Percentiles rank a stretch among this genome's conserved stretches.
These are phyloP conservation scores for Varanus komodoensis DNA, from an alignment of 2,113 vertebrate genomes.

Conservation along the genomic window DNA sequence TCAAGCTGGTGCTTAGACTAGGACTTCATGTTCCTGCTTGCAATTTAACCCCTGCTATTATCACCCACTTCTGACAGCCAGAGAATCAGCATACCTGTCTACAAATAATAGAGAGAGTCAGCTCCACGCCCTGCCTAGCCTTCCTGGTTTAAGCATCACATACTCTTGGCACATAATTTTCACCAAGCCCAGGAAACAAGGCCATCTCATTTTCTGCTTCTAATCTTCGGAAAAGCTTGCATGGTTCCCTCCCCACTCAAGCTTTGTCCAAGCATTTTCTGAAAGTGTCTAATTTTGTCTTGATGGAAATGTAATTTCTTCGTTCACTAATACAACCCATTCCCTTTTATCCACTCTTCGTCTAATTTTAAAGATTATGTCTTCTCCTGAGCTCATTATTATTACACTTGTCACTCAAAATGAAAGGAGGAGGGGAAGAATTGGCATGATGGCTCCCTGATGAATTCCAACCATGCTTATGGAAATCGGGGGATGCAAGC, in stretches of 20 bases:
- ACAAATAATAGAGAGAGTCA: conserved; percentile 14
- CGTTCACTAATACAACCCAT: conserved; percentile 58
- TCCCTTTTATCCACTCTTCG: conserved; percentile 62
- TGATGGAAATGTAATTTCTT: conserved; percentile 72
- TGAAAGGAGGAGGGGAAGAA: conserved; percentile 60
- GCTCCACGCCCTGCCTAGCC: neutral
- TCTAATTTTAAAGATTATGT: conserved; percentile 69
- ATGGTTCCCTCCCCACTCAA: conserved; percentile 22
- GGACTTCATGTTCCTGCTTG: conserved; percentile 40
- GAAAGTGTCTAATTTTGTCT: conserved; percentile 64
- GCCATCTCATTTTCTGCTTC: conserved; percentile 55
- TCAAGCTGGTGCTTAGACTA: conserved; percentile 28
- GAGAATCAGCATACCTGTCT: conserved; percentile 22
- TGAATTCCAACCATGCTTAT: conserved; percentile 63
- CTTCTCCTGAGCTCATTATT: conserved; percentile 68
- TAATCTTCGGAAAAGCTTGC: conserved; percentile 61
- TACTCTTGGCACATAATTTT: neutral
- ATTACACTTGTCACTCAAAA: conserved; percentile 70
- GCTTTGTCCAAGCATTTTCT: conserved; percentile 66
- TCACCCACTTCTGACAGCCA: neutral
- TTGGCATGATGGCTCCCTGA: conserved; percentile 59
- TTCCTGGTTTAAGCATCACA: conserved; percentile 39
- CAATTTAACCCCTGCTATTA: conserved; percentile 29
- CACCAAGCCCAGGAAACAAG: accelerated
- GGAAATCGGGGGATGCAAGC: conserved; percentile 52